Conservation (phyloP, 1,140 invertebrate species). For the Maconellicoccus hirsutus region DNA sequence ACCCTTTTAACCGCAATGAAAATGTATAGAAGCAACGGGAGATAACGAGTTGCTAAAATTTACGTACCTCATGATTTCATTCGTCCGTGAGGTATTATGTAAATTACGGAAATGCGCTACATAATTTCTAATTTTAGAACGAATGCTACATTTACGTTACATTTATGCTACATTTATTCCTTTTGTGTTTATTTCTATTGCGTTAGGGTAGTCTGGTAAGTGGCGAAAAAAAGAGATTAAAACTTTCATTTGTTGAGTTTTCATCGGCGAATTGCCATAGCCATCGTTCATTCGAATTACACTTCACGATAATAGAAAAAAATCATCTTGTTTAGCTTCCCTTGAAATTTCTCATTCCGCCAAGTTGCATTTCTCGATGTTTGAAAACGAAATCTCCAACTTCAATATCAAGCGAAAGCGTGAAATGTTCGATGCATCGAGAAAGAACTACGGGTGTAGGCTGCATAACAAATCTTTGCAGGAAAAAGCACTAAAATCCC, state of each 20-base stretch:
- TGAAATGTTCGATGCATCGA: too few species aligned
- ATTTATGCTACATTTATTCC: slow-evolving; percentile 5
- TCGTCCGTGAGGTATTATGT: background rate
- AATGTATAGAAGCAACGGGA: background rate
- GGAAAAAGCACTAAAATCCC: too few species aligned
- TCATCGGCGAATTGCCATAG: background rate
- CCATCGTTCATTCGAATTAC: background rate
- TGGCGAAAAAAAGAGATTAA: background rate
- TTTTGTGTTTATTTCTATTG: background rate
- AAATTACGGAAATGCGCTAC: slow-evolving; percentile 3
- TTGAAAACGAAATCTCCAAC: too few species aligned
- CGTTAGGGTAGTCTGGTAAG: background rate
- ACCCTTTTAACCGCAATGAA: slow-evolving; percentile 3
- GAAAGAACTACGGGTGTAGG: too few species aligned
- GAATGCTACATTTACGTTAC: slow-evolving; percentile 8
- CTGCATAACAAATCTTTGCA: too few species aligned
- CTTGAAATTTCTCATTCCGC: background rate
- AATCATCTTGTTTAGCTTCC: background rate
- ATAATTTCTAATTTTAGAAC: background rate
- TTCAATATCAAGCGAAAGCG: too few species aligned
- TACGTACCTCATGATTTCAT: background rate
- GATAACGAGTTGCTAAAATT: background rate
- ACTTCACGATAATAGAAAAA: background rate
- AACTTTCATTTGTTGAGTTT: background rate
- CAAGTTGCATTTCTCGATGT: too few species aligned